Base-by-base conservation (phyloP, 2,888 invertebrate species). In the Alsophila aescularia region DNA sequence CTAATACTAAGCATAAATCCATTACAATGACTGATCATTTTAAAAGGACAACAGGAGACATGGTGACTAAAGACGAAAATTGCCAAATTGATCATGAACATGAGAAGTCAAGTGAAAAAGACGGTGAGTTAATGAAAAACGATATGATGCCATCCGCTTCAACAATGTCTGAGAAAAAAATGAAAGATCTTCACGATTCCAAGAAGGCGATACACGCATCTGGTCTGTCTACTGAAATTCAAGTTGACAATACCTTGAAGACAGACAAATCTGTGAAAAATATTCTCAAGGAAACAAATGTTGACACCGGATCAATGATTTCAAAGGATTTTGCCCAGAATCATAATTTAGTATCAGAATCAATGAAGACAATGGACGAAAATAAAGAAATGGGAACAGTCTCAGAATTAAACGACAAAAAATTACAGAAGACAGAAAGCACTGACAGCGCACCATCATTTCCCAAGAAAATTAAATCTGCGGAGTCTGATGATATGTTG, bases 81-180 rank as follows among this genome's bases (percentile, higher is more conserved):
- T 50, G 55, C 16, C 43, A 52, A 47, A 13, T 29, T 2, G 57
- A 58, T 14, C 18, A 39, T 21, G 39, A 42, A n/a, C 52, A 62
- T 35, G 56, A 63, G 27, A 70, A 62, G n/a, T 44, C 60, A 40
- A 58, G 43, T 18, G 54, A 64, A 21, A 52, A 59, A 15, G 39
- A 16, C n/a, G 9, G 14, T 8, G 42, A 58, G 16, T 29, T 45
- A 12, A 21, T 36, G 18, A 60, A 65, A 39, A 62, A 67, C 14
- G 74, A 74, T 43, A 73, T 75, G 69, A 47, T 57, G 0, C 50
- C 61, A 24, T 67, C 73, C 32, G 67, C 74, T 44, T 74, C 75
- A 29, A 68, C 69, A 49, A 55, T 64, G 18, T 62, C 70, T 45
- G 61, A 72, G 60, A 47, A 67, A 32, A 67, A 67, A 55, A 36